Conservation (phyloP, 2,113 vertebrate species). For the Etheostoma spectabile region DNA sequence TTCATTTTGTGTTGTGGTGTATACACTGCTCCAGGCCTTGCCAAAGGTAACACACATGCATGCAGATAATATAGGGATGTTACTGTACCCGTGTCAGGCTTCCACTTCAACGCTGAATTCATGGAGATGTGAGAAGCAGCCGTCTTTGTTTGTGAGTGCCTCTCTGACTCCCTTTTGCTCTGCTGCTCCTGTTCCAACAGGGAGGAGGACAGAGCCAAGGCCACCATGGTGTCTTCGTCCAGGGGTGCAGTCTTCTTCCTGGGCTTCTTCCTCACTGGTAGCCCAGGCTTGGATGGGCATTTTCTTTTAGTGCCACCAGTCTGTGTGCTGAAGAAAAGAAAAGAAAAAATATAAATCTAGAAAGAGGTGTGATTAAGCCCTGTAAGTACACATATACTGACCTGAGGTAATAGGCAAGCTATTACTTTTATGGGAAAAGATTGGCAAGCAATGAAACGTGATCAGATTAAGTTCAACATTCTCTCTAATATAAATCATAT, state of each 20-base stretch:
- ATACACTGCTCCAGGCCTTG: background rate
- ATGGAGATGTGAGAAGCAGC: slow-evolving; percentile 16
- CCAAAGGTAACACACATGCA: background rate
- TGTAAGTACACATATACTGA: background rate
- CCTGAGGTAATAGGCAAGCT: background rate
- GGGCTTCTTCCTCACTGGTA: slow-evolving; percentile 83
- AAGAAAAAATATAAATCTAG: background rate
- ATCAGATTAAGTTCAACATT: background rate
- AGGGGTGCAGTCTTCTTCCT: slow-evolving; percentile 77
- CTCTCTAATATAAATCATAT: background rate
- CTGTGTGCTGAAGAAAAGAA: slow-evolving; percentile 64
- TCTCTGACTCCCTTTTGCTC: slow-evolving; percentile 43
- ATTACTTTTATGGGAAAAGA: background rate
- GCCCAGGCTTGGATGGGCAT: slow-evolving; percentile 67
- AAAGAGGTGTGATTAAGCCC: background rate
- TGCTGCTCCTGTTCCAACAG: slow-evolving; percentile 82
- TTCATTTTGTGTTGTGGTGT: background rate
- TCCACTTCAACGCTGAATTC: slow-evolving; percentile 73
- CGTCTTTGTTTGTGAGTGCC: slow-evolving; percentile 16
- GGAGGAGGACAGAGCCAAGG: slow-evolving; percentile 94
- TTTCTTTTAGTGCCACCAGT: slow-evolving; percentile 81
- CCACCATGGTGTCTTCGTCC: slow-evolving; percentile 91
- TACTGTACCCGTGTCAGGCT: slow-evolving; percentile 76
- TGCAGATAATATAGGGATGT: background rate
- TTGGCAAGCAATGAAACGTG: background rate